phyloP scores from a whole-genome alignment of 1,140 invertebrate genomes.

The Temnothorax nylanderi region DNA sequence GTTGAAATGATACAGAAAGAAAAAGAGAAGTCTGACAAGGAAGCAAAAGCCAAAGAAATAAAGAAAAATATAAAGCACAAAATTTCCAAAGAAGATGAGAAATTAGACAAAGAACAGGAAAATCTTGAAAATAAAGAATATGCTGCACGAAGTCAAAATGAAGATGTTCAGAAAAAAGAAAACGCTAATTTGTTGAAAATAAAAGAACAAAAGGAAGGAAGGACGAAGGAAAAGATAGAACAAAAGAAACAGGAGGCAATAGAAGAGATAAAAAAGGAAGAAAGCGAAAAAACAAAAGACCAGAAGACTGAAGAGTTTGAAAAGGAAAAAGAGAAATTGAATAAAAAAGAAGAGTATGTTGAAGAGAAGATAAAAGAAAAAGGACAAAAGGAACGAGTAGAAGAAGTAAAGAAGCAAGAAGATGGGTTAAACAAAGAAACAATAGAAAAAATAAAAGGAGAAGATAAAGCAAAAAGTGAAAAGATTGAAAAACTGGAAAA shows the following conservation, averaged over 20 bases:
- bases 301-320: constrained; percentile 48
- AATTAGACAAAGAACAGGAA: constrained; percentile 13
- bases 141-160: constrained; percentile 15
- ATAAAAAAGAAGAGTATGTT: not conserved
- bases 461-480: constrained; percentile 53
- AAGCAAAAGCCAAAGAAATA: constrained; percentile 34
- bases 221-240: constrained; percentile 48
- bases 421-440: constrained; percentile 50
- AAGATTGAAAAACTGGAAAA: constrained; percentile 57
- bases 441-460: constrained; percentile 50
- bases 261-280: constrained; percentile 43
- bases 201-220: constrained; percentile 62
- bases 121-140: constrained; percentile 31
- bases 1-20: constrained; percentile 52
- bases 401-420: constrained; percentile 61
- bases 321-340: constrained; percentile 47
- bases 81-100: constrained; percentile 53
- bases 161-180: constrained; percentile 23
- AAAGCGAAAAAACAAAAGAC: constrained; percentile 43
- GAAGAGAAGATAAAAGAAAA: constrained; percentile 58
- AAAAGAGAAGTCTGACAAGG: constrained; percentile 19
- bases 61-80: constrained; percentile 52
- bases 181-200: constrained; percentile 35
- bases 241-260: constrained; percentile 38
- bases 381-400: constrained; percentile 53